Conservation (phyloP, 2,797 vertebrate species). For the Taenioides sp. region DNA sequence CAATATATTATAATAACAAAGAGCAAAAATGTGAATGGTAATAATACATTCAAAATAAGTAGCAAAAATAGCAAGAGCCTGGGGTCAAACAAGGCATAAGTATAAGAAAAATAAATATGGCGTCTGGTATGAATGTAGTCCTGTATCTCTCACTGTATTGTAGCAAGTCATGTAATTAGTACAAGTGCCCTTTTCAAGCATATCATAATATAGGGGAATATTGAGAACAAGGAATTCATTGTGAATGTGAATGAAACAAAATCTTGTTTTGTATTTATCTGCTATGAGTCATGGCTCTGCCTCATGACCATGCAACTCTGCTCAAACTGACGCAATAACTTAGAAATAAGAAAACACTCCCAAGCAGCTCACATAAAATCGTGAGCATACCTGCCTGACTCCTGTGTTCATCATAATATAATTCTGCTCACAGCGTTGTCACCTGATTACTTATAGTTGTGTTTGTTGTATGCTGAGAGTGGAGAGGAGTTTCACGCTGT, state of each 20-base stretch:
- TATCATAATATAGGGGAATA: too few relatives aligned
- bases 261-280: conserved; percentile 16
- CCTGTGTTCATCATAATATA: background rate
- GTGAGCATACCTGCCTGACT: conserved; percentile 7
- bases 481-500: conserved; percentile 34
- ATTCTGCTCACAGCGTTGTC: conserved; percentile 4
- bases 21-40: too few relatives aligned
- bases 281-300: conserved; percentile 25
- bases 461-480: conserved; percentile 31
- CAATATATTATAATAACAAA: too few relatives aligned
- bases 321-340: background rate
- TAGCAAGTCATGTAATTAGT: too few relatives aligned
- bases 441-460: conserved; percentile 7
- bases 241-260: conserved; percentile 22
- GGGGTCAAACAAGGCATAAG: too few relatives aligned
- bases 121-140: too few relatives aligned
- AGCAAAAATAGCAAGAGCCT: too few relatives aligned
- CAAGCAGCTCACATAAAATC: conserved; percentile 8
- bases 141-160: too few relatives aligned
- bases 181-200: too few relatives aligned
- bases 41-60: too few relatives aligned
- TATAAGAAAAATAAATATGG: too few relatives aligned
- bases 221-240: conserved; percentile 23
- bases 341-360: background rate
- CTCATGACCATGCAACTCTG: conserved; percentile 13